phyloP scores from a whole-genome alignment of 2,888 invertebrate species.

The Drosophila formosana region DNA sequence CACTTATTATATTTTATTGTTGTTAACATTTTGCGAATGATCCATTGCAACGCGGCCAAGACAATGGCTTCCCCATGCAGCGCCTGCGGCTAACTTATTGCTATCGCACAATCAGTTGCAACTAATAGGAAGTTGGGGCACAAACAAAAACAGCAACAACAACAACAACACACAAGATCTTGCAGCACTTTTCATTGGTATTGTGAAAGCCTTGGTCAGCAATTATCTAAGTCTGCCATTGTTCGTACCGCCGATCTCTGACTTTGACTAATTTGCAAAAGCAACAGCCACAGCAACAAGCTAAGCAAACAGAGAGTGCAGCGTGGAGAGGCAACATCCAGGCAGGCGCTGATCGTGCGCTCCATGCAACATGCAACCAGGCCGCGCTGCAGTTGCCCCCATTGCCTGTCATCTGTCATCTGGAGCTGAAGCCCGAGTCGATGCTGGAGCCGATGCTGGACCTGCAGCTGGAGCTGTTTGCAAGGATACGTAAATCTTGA shows the following conservation, averaged over 20 bases:
- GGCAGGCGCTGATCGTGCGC: slow-evolving; percentile 30
- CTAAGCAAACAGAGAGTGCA: slow-evolving; percentile 14
- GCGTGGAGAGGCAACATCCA: slow-evolving; percentile 13
- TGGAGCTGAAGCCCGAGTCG: slow-evolving; percentile 34
- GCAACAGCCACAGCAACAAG: slow-evolving; percentile 6
- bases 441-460: slow-evolving; percentile 22
- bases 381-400: slow-evolving; percentile 34
- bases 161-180: slow-evolving; percentile 37
- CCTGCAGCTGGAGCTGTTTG: slow-evolving; percentile 27
- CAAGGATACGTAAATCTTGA: slow-evolving; percentile 83
- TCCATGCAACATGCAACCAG: slow-evolving; percentile 37
- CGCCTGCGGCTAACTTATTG: slow-evolving; percentile 72
- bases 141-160: not conserved
- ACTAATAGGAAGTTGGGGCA: slow-evolving; percentile 74
- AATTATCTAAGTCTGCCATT: slow-evolving; percentile 78
- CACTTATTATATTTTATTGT: slow-evolving; percentile 64
- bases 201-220: slow-evolving; percentile 74
- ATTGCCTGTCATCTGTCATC: slow-evolving; percentile 77
- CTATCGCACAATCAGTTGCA: slow-evolving; percentile 77
- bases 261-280: slow-evolving; percentile 79
- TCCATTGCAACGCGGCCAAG: slow-evolving; percentile 55
- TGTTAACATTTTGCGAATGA: slow-evolving; percentile 58
- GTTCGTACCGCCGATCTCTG: slow-evolving; percentile 69
- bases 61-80: slow-evolving; percentile 44
- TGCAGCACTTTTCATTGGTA: slow-evolving; percentile 69